These are phyloP conservation scores for Catharus ustulatus DNA, from an alignment of 2,797 vertebrate species.

Conservation along the genomic window DNA sequence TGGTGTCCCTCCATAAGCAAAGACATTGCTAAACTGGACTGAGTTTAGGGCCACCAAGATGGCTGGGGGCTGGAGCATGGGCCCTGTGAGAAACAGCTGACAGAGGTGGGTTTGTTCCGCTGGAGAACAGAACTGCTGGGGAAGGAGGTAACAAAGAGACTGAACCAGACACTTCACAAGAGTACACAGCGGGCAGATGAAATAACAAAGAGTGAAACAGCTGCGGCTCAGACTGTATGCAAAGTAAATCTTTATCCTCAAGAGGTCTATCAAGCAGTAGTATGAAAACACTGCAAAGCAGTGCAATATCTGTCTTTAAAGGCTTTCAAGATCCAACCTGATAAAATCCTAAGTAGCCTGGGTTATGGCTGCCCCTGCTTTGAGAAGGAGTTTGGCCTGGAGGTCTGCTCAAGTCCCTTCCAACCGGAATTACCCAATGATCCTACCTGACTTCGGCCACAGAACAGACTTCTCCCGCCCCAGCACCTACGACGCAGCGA, in stretches of 20 bases:
- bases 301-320: not conserved
- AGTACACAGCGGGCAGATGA: accelerated
- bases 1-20: not conserved
- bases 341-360: not conserved
- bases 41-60: accelerated
- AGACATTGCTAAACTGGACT: not conserved
- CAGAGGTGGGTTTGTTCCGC: not conserved
- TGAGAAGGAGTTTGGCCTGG: not conserved
- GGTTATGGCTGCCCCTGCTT: not conserved
- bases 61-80: not conserved
- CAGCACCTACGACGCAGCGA: not conserved
- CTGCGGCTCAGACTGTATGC: accelerated
- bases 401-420: not conserved
- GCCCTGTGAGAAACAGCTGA: not conserved
- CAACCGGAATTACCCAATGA: not conserved
- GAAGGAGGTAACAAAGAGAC: not conserved
- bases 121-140: not conserved
- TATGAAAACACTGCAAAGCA: accelerated
- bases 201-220: not conserved
- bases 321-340: accelerated
- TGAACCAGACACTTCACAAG: not conserved
- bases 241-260: not conserved
- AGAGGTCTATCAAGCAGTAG: accelerated
- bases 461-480: not conserved
- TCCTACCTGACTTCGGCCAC: not conserved